phyloP scores from a whole-genome alignment of 2,888 invertebrate species.

The Ligdia adustata region DNA sequence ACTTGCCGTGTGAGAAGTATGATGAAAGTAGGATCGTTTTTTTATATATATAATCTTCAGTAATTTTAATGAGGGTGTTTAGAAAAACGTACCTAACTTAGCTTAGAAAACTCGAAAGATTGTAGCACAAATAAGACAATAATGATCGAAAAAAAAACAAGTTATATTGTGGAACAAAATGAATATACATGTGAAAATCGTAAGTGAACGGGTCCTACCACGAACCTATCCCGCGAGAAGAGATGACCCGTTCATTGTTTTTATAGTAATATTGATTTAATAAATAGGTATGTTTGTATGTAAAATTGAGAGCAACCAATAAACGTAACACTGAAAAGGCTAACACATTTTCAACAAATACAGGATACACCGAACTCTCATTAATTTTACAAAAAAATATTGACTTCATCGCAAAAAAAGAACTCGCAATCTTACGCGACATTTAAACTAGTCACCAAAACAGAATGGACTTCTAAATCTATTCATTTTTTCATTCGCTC shows the following conservation, averaged over 20 bases:
- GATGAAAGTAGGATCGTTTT: conserved; percentile 53
- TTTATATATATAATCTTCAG: conserved; percentile 16
- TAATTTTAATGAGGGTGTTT: conserved; percentile 10
- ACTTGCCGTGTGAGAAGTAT: conserved; percentile 63
- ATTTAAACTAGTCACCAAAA: conserved; percentile 44
- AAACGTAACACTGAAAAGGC: too few relatives aligned
- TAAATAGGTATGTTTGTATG: too few relatives aligned
- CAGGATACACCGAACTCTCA: too few relatives aligned
- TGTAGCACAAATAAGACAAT: not conserved
- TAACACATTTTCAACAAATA: too few relatives aligned
- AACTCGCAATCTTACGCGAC: conserved; percentile 46
- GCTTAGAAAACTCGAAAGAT: not conserved
- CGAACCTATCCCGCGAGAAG: too few relatives aligned
- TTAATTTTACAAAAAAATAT: conserved; percentile 22
- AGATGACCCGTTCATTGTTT: too few relatives aligned
- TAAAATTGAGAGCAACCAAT: too few relatives aligned
- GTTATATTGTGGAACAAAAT: too few relatives aligned
- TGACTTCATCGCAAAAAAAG: conserved; percentile 29
- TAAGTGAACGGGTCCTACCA: too few relatives aligned
- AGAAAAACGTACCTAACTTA: too few relatives aligned
- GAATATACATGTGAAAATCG: too few relatives aligned
- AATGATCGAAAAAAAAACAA: conserved; percentile 21
- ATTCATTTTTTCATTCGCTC: conserved; percentile 29
- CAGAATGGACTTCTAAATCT: conserved; percentile 44
- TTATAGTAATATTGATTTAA: too few relatives aligned